phyloP scores from a whole-genome alignment of 2,888 invertebrate genomes.

The Ceriagrion tenellum region DNA sequence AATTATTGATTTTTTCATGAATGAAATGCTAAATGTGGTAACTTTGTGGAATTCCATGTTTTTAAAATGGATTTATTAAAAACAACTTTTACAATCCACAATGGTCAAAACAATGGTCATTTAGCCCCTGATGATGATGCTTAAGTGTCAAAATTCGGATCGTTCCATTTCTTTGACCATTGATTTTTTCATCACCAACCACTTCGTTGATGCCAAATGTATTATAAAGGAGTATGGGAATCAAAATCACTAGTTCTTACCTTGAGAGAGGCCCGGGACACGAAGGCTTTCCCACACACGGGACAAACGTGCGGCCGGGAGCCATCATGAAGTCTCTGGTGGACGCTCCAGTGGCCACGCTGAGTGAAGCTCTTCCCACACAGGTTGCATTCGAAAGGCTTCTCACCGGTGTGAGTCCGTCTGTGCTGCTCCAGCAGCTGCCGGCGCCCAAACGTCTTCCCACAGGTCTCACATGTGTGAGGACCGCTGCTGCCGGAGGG shows the following conservation, averaged over 20 bases:
- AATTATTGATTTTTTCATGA: background rate
- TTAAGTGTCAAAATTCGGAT: no score
- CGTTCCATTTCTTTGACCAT: no score
- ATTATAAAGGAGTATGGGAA: no score
- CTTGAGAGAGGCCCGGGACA: conserved; percentile 59
- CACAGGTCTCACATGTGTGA: conserved; percentile 87
- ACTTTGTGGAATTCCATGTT: no score
- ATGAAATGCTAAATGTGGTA: no score
- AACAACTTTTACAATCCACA: no score
- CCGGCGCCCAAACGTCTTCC: conserved; percentile 90
- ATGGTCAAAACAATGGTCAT: no score
- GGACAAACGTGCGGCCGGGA: conserved; percentile 89
- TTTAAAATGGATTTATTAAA: no score
- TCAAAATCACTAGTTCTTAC: background rate
- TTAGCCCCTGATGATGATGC: no score
- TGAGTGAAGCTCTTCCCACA: conserved; percentile 92
- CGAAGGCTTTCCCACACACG: conserved; percentile 87
- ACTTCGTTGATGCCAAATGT: no score
- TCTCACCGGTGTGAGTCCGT: conserved; percentile 89
- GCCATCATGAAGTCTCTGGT: conserved; percentile 90
- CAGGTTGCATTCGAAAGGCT: conserved; percentile 89
- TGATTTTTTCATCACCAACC: no score
- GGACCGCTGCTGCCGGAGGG: conserved; percentile 78
- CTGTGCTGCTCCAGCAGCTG: conserved; percentile 91
- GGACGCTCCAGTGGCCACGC: conserved; percentile 91